Conservation (phyloP, 1,140 invertebrate genomes). For the Calephelis nemesis region DNA sequence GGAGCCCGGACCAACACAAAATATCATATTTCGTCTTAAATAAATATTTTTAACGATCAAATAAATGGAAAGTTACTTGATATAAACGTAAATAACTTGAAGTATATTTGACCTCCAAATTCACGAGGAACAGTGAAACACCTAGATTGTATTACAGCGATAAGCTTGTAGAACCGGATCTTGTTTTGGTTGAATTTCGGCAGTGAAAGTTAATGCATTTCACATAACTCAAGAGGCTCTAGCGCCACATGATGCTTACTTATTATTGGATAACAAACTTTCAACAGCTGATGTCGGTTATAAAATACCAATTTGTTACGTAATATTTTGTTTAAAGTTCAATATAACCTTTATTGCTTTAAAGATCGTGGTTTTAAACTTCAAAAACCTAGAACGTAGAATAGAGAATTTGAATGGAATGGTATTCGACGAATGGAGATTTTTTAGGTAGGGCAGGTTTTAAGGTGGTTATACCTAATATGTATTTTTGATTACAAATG, state of each 20-base stretch:
- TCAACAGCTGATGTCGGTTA: conserved; percentile 53
- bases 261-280: conserved; percentile 57
- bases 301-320: conserved; percentile 31
- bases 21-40: background rate
- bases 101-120: conserved; percentile 26
- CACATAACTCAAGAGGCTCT: conserved; percentile 44
- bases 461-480: too few relatives aligned
- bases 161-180: conserved; percentile 49
- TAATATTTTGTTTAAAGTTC: conserved; percentile 24
- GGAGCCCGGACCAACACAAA: too few relatives aligned
- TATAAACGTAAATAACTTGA: conserved; percentile 10
- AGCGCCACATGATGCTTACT: conserved; percentile 41
- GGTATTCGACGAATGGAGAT: too few relatives aligned
- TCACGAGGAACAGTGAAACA: conserved; percentile 17
- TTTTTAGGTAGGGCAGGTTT: too few relatives aligned
- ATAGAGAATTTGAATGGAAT: too few relatives aligned
- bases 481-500: too few relatives aligned
- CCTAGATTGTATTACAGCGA: conserved; percentile 24
- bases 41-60: background rate
- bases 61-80: conserved; percentile 4
- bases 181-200: conserved; percentile 41
- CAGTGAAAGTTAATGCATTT: conserved; percentile 63
- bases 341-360: conserved; percentile 11
- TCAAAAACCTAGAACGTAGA: too few relatives aligned
- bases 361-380: too few relatives aligned